Percentiles rank a stretch among this genome's conserved stretches.
Evolutionary conservation across 2,113 vertebrate species (phyloP).

Genomic region (Chitala chitala): DNA sequence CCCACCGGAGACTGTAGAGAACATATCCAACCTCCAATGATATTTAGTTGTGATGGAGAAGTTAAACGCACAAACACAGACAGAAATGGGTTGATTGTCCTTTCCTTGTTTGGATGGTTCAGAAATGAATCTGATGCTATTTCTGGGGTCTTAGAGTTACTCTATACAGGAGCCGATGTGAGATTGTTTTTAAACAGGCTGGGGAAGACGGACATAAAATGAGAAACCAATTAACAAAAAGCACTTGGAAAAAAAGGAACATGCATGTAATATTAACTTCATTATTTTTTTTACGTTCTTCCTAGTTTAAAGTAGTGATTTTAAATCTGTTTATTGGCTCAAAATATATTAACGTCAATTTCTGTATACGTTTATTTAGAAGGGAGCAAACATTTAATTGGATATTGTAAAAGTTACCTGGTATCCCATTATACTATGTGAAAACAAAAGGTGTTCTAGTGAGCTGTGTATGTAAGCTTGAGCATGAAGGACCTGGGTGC

Average conservation of each 20-base stretch:
- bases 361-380: background rate
- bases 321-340: background rate
- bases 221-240: background rate
- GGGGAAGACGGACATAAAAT: background rate
- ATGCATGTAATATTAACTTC: background rate
- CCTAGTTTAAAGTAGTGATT: background rate
- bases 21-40: constrained; percentile 1
- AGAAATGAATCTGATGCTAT: background rate
- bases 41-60: background rate
- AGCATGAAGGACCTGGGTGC: too few relatives aligned
- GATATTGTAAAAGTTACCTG: background rate
- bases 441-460: background rate
- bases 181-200: background rate
- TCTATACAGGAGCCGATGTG: background rate
- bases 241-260: background rate
- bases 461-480: background rate
- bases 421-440: background rate
- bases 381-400: background rate
- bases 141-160: background rate
- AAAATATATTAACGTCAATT: background rate
- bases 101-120: background rate
- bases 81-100: constrained; percentile 15
- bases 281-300: background rate
- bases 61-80: background rate
- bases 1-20: background rate